Conservation (phyloP, 2,797 vertebrate species). For the Catamblyrhynchus diadema region DNA sequence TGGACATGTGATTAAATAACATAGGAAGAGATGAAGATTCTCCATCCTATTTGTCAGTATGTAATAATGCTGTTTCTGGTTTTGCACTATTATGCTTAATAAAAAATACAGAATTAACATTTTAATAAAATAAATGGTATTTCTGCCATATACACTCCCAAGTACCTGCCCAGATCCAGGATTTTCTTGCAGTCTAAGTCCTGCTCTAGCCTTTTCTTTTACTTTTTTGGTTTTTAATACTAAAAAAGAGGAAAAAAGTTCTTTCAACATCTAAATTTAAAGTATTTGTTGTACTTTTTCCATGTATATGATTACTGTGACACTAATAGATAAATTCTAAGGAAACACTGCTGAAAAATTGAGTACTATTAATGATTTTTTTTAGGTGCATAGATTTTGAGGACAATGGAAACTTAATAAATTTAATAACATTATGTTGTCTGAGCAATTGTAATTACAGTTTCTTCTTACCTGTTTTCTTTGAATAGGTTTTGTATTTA, state of each 20-base stretch:
- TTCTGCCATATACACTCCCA: neutral
- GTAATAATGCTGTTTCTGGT: neutral
- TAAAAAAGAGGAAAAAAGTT: neutral
- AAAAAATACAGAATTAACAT: neutral
- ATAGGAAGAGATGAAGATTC: neutral
- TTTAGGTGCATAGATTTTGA: neutral
- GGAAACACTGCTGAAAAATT: neutral
- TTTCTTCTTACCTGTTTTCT: neutral
- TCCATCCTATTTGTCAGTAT: neutral
- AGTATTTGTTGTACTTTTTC: neutral
- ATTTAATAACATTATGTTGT: neutral
- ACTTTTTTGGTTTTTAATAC: neutral
- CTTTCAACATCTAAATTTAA: neutral
- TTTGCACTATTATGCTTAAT: neutral
- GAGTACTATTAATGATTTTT: neutral
- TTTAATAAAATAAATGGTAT: neutral
- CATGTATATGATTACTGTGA: neutral
- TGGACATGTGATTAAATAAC: neutral
- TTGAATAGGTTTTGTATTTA: neutral
- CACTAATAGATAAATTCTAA: neutral
- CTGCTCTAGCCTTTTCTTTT: neutral
- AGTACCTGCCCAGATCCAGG: neutral
- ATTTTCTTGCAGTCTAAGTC: neutral
- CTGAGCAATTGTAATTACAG: neutral
- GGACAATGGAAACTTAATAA: neutral